Evolutionary conservation across 2,113 vertebrate genomes (phyloP).

Genomic region (Pungitius pungitius): DNA sequence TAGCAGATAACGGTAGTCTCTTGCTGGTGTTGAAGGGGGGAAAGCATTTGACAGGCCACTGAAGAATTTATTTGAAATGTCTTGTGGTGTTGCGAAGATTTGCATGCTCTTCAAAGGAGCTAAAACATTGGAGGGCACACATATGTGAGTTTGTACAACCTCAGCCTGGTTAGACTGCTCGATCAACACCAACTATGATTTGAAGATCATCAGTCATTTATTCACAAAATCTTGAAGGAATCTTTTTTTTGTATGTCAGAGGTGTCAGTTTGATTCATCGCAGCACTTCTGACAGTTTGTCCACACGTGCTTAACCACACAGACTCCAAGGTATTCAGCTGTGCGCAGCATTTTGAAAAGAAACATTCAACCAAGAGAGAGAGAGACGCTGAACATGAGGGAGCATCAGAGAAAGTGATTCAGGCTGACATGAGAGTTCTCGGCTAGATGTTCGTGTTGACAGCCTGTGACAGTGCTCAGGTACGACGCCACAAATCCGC

Average conservation of each 20-base stretch:
- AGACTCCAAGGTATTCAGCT: constrained; percentile 55
- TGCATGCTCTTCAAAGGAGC: constrained; percentile 66
- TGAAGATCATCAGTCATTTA: constrained; percentile 44
- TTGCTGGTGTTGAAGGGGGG: constrained; percentile 76
- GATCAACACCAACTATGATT: constrained; percentile 35
- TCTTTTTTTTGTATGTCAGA: constrained; percentile 32
- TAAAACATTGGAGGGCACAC: constrained; percentile 40
- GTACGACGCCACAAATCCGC: constrained; percentile 45
- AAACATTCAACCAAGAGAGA: constrained; percentile 29
- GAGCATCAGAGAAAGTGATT: constrained; percentile 66
- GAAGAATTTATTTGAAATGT: constrained; percentile 82
- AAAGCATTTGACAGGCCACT: constrained; percentile 78
- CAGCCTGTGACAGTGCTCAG: constrained; percentile 62
- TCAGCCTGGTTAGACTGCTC: constrained; percentile 33
- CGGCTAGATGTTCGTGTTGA: constrained; percentile 61
- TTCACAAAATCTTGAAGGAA: constrained; percentile 31
- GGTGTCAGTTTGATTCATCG: constrained; percentile 56
- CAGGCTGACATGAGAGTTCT: constrained; percentile 67
- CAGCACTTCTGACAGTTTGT: constrained; percentile 53
- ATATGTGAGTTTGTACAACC: constrained; percentile 38
- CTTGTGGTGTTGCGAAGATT: constrained; percentile 74
- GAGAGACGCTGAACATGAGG: constrained; percentile 61
- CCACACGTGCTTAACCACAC: constrained; percentile 39
- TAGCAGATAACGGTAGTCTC: constrained; percentile 66
- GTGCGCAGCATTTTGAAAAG: constrained; percentile 66